Evolutionary conservation across 2,113 vertebrate species (phyloP).

Genomic region (Toxotes chatareus): DNA sequence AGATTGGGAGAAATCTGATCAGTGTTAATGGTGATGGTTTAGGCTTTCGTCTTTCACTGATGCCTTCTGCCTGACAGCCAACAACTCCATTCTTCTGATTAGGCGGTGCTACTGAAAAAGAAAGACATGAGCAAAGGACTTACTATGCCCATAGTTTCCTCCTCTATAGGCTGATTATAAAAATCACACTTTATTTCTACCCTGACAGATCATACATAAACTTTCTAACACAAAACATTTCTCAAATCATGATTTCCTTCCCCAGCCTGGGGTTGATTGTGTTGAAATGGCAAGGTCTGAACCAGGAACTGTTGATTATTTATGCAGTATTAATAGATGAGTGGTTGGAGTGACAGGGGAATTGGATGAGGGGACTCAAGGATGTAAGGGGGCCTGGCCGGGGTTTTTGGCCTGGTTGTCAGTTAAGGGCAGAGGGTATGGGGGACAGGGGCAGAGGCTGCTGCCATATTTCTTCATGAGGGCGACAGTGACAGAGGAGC

Average conservation of each 20-base stretch:
- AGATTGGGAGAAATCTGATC: slow-evolving; percentile 80
- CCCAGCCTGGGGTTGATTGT: background rate
- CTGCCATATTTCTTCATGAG: slow-evolving; percentile 88
- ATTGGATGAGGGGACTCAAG: slow-evolving; percentile 17
- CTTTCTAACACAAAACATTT: background rate
- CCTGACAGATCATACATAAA: slow-evolving; percentile 17
- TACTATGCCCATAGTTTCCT: slow-evolving; percentile 17
- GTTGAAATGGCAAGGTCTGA: slow-evolving; percentile 1
- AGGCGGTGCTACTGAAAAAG: slow-evolving; percentile 35
- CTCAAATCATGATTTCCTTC: background rate
- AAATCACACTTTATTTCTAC: slow-evolving; percentile 6
- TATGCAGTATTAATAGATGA: slow-evolving; percentile 13
- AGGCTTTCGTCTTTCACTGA: slow-evolving; percentile 69
- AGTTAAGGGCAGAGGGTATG: slow-evolving; percentile 70
- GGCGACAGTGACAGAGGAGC: slow-evolving; percentile 81
- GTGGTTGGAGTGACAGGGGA: slow-evolving; percentile 11
- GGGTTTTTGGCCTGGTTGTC: slow-evolving; percentile 64
- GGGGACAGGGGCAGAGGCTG: slow-evolving; percentile 70
- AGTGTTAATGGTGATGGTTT: slow-evolving; percentile 77
- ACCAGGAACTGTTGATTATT: slow-evolving; percentile 41
- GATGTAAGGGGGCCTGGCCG: slow-evolving; percentile 18
- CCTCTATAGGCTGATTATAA: slow-evolving; percentile 10
- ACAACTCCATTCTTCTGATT: slow-evolving; percentile 71
- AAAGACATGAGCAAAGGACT: slow-evolving; percentile 1
- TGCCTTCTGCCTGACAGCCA: slow-evolving; percentile 59